Conservation (phyloP, 2,113 vertebrate species). For the Rhynchopsitta pachyrhyncha region DNA sequence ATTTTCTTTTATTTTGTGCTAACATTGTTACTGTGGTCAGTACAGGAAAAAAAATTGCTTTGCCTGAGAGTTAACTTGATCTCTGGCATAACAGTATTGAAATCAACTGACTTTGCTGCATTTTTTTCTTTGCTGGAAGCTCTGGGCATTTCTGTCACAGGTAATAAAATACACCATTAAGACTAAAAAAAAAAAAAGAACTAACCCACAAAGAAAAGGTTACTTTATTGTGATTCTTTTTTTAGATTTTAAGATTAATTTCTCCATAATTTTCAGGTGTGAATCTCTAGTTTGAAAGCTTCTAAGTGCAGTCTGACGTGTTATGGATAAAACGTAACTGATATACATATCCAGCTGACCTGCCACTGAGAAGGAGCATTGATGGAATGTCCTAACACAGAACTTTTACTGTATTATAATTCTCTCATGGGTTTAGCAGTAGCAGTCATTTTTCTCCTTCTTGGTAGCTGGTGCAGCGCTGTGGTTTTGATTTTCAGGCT, state of each 20-base stretch:
- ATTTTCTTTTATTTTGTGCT: constrained; percentile 49
- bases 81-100: neutral
- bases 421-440: too few species aligned
- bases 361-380: neutral
- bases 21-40: constrained; percentile 32
- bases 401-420: neutral
- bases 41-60: neutral
- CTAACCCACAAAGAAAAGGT: neutral
- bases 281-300: neutral
- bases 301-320: neutral
- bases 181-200: neutral
- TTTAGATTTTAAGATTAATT: neutral
- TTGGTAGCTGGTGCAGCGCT: too few species aligned
- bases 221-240: neutral
- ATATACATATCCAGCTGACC: neutral
- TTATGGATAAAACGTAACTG: neutral
- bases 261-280: neutral
- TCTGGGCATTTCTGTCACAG: neutral
- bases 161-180: neutral
- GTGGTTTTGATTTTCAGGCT: too few species aligned
- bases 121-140: neutral
- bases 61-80: neutral
- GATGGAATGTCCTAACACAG: neutral
- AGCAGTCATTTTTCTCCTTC: too few species aligned
- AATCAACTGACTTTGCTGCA: neutral